Percentiles rank a stretch among this genome's conserved stretches.
These are phyloP conservation scores for Tragelaphus scriptus DNA, from an alignment of 2,113 vertebrate species.

Conservation along the genomic window DNA sequence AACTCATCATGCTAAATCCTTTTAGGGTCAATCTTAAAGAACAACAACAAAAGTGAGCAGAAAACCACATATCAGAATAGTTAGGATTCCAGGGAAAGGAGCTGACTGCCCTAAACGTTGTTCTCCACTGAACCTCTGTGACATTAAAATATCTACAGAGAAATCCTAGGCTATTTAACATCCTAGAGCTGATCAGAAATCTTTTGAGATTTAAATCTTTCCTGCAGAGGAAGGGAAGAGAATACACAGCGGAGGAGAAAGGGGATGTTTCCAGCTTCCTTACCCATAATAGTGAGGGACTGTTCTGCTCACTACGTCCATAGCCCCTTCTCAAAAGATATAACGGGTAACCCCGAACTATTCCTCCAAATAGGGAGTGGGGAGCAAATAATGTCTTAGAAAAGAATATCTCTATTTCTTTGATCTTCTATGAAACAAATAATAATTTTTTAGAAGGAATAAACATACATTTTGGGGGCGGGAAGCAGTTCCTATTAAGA, in stretches of 20 bases:
- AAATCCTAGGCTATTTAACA: background rate
- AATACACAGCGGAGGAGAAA: background rate
- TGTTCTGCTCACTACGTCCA: background rate
- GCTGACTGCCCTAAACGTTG: background rate
- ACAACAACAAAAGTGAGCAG: background rate
- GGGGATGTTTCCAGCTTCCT: background rate
- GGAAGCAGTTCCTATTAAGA: background rate
- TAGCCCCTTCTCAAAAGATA: background rate
- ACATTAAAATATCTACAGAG: background rate
- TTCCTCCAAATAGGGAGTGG: background rate
- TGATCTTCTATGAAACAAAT: background rate
- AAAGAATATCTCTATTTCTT: background rate
- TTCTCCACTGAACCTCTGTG: background rate
- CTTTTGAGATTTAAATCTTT: background rate
- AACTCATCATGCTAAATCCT: background rate
- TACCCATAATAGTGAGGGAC: background rate
- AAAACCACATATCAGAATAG: background rate
- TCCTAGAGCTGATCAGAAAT: background rate
- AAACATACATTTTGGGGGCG: accelerated
- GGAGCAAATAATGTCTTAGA: background rate
- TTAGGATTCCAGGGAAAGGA: background rate
- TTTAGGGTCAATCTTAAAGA: background rate
- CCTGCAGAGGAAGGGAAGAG: background rate
- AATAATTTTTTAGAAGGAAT: background rate
- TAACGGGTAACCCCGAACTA: background rate